These are phyloP conservation scores for Mesoclemmys tuberculata DNA, from an alignment of 2,113 vertebrate species.

Conservation along the genomic window DNA sequence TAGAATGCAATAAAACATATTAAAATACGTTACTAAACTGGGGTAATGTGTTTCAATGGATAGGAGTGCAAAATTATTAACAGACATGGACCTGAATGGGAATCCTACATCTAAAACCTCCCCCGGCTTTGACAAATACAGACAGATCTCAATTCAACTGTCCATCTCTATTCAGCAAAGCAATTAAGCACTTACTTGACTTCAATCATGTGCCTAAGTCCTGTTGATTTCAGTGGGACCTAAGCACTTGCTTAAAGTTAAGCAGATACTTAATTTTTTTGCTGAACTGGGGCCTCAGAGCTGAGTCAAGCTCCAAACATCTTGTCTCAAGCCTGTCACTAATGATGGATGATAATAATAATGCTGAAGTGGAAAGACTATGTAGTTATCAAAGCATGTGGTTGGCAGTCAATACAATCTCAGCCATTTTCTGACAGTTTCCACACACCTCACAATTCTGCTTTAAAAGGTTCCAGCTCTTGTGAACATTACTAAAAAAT, in stretches of 20 bases:
- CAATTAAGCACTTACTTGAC: not conserved
- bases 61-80: not conserved
- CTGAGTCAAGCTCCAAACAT: not conserved
- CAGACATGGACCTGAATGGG: not conserved
- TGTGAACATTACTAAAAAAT: not conserved
- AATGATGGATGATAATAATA: rapidly evolving
- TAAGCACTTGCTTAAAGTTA: rapidly evolving
- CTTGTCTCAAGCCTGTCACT: not conserved
- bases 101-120: not conserved
- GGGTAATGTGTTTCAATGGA: not conserved
- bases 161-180: not conserved
- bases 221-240: rapidly evolving
- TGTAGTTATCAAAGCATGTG: not conserved
- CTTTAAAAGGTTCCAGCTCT: not conserved
- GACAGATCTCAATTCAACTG: not conserved
- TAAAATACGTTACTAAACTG: not conserved
- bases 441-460: not conserved
- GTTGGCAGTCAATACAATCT: not conserved
- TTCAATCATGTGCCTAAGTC: not conserved
- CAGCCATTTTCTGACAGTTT: not conserved
- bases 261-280: not conserved
- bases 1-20: not conserved
- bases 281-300: not conserved
- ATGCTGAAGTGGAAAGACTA: not conserved
- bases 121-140: not conserved